A percentile compares a stretch with the other conserved stretches of the same genome.
These are phyloP conservation scores for Hypotaenidia okinawae DNA, from an alignment of 2,797 vertebrate genomes.

Conservation along the genomic window DNA sequence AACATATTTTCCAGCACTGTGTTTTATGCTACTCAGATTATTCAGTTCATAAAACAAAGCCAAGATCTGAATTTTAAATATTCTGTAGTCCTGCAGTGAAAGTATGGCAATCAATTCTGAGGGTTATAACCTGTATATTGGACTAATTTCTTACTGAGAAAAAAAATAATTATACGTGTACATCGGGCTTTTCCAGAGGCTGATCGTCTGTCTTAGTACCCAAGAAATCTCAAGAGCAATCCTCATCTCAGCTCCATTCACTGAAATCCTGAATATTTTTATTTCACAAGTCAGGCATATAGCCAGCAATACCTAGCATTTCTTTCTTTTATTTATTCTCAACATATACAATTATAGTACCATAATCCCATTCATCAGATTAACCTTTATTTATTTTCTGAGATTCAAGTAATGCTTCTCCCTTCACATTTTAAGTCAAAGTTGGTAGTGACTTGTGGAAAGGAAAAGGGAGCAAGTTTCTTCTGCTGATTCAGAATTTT, in stretches of 20 bases:
- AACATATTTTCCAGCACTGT: neutral
- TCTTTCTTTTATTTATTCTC: neutral
- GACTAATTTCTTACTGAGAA: neutral
- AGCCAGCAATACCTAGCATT: neutral
- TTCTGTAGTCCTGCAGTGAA: neutral
- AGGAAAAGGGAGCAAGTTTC: neutral
- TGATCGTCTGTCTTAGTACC: neutral
- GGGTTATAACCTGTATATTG: neutral
- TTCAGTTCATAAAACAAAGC: neutral
- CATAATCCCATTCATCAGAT: neutral
- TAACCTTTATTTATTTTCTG: conserved; percentile 2
- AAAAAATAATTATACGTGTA: neutral
- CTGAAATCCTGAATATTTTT: neutral
- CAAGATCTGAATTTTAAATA: neutral
- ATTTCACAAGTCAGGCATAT: neutral
- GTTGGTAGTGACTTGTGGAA: neutral
- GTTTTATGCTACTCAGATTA: neutral
- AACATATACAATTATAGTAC: neutral
- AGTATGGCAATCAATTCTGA: neutral
- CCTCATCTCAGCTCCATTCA: neutral
- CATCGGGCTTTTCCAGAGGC: neutral
- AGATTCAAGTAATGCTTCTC: neutral
- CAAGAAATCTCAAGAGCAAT: neutral
- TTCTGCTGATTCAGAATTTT: neutral
- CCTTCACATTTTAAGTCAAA: neutral